Evolutionary conservation across 64 coral and sea anemone species (phyloP).

Genomic region (Montipora capricornis): DNA sequence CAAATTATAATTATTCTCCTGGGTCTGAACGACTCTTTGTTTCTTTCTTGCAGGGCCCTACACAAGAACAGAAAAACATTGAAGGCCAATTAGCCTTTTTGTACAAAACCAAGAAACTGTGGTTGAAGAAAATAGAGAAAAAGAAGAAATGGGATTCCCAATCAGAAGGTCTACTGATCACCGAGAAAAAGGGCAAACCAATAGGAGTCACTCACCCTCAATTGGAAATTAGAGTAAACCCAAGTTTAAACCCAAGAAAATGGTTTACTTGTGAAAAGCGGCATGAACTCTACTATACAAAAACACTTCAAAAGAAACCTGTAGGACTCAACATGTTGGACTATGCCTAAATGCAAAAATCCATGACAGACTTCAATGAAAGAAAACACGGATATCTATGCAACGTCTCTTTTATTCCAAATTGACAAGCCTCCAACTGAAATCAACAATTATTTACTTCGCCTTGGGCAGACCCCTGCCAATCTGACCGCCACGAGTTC

Average conservation of each 20-base stretch:
- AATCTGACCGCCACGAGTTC: neutral
- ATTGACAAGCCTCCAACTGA: neutral
- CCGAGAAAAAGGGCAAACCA: neutral
- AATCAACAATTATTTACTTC: too few species aligned
- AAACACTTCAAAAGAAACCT: neutral
- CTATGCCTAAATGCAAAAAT: neutral
- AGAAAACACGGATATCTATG: neutral
- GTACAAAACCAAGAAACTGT: neutral
- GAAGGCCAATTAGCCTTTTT: slow-evolving; percentile 3
- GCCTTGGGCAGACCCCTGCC: neutral
- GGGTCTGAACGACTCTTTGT: neutral
- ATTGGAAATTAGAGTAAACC: neutral
- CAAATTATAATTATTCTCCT: neutral
- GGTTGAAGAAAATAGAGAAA: neutral
- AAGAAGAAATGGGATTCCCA: neutral
- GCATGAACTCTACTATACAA: slow-evolving; percentile 7
- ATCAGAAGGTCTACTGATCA: neutral
- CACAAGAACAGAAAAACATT: slow-evolving; percentile 25
- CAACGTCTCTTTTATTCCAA: neutral
- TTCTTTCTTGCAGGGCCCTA: slow-evolving; percentile 19
- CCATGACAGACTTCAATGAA: too few species aligned
- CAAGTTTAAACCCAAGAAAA: neutral
- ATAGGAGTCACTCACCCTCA: slow-evolving; percentile 2
- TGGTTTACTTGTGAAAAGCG: slow-evolving; percentile 13
- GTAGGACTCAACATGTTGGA: slow-evolving; percentile 4